A percentile compares a stretch with the other conserved stretches of the same genome.
Conservation (phyloP, 2,113 vertebrate species). For the Helogale parvula region DNA sequence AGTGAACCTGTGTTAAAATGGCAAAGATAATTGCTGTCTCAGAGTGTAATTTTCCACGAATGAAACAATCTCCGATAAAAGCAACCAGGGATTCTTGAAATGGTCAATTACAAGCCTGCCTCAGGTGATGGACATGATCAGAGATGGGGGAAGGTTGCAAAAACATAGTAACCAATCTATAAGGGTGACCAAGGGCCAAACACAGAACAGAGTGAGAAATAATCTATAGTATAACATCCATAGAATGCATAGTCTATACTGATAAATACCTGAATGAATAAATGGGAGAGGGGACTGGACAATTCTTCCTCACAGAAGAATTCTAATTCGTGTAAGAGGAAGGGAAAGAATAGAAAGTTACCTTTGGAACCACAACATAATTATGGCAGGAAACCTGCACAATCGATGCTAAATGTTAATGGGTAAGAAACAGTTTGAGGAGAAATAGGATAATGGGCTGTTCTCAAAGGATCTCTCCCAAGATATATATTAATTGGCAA, state of each 20-base stretch:
- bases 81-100: not conserved
- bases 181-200: not conserved
- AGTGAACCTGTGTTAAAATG: not conserved
- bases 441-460: not conserved
- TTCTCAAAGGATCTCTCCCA: not conserved
- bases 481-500: not conserved
- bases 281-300: not conserved
- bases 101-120: not conserved
- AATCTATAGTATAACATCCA: not conserved
- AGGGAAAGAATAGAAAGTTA: not conserved
- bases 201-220: not conserved
- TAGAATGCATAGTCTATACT: not conserved
- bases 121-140: not conserved
- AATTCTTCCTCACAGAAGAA: not conserved
- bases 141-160: not conserved
- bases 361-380: not conserved
- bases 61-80: not conserved
- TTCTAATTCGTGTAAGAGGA: not conserved
- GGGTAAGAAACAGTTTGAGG: not conserved
- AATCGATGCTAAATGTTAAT: not conserved
- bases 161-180: not conserved
- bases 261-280: not conserved
- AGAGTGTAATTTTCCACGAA: not conserved
- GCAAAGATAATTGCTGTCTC: not conserved
- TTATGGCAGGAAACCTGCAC: not conserved